Conservation (phyloP, 2,113 vertebrate genomes). For the Dinomys branickii region DNA sequence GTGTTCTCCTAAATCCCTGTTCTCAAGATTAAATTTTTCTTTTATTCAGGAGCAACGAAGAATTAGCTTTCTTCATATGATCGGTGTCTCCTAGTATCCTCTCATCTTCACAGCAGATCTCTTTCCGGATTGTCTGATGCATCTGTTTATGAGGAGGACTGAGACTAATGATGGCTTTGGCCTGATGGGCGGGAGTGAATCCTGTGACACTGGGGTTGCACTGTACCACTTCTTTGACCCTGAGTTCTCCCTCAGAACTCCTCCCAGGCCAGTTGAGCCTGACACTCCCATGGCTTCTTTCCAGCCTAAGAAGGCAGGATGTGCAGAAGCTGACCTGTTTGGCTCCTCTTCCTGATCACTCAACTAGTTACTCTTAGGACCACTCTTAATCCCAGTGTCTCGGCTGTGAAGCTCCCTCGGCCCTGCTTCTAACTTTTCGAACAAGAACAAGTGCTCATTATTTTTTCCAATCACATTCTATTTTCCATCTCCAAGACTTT, state of each 20-base stretch:
- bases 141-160: neutral
- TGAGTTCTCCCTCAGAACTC: neutral
- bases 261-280: too few relatives aligned
- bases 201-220: neutral
- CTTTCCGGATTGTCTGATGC: neutral
- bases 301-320: neutral
- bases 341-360: neutral
- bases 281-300: neutral
- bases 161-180: neutral
- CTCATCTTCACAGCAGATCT: neutral
- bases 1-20: neutral
- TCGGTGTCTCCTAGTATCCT: neutral
- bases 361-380: neutral
- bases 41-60: neutral
- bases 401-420: neutral
- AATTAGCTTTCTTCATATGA: neutral
- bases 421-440: neutral
- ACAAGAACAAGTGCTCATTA: neutral
- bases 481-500: constrained; percentile 2
- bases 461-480: neutral
- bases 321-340: neutral
- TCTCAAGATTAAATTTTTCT: neutral
- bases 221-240: neutral
- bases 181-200: neutral
- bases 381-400: neutral